Evolutionary conservation across 2,113 vertebrate genomes (phyloP).

Genomic region (Cheirogaleus medius): DNA sequence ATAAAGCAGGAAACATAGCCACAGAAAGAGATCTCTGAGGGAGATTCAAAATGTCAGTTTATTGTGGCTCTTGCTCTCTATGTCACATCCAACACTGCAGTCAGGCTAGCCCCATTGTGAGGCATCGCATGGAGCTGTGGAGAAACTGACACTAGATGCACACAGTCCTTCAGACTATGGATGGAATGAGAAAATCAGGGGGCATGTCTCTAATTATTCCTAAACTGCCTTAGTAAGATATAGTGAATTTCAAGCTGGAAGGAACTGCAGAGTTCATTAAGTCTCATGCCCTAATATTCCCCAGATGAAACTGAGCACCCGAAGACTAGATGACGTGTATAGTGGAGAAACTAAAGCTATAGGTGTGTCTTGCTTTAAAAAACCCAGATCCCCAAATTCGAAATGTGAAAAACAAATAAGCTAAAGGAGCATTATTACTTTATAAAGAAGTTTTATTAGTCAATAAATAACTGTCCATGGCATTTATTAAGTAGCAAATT

Average conservation of each 20-base stretch:
- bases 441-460: constrained; percentile 34
- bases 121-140: neutral
- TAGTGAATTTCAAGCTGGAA: neutral
- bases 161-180: neutral
- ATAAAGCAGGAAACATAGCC: neutral
- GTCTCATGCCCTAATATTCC: neutral
- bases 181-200: neutral
- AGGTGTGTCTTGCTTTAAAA: neutral
- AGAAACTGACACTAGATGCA: neutral
- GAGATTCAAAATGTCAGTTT: neutral
- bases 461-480: neutral
- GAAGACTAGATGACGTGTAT: neutral
- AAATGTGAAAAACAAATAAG: neutral
- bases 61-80: neutral
- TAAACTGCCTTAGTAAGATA: neutral
- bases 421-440: neutral
- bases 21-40: neutral
- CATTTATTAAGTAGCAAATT: constrained; percentile 6
- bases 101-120: neutral
- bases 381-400: constrained; percentile 35
- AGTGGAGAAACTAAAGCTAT: neutral
- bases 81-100: too few species aligned
- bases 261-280: neutral
- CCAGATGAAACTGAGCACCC: neutral
- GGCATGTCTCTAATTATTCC: neutral